These are phyloP conservation scores for Tiliacea citrago DNA, from an alignment of 2,888 invertebrate genomes.

Conservation along the genomic window DNA sequence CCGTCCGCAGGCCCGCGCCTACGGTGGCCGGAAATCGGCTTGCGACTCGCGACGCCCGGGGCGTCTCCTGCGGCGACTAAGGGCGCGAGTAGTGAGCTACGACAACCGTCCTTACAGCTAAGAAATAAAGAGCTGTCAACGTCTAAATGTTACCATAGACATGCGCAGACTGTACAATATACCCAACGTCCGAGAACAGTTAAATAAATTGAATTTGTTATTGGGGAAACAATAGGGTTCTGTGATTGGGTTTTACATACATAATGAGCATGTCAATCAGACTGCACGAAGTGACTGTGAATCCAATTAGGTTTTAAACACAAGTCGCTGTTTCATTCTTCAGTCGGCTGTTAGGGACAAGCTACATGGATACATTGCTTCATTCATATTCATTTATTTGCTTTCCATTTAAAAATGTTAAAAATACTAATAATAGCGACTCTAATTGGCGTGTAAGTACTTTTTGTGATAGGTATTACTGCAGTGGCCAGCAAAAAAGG, in stretches of 20 bases:
- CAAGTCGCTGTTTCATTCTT: constrained; percentile 9
- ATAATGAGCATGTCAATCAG: constrained; percentile 65
- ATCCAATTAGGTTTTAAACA: background rate
- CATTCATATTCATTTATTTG: background rate
- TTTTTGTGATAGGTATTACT: no score
- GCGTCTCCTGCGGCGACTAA: no score
- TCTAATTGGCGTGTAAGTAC: constrained; percentile 50
- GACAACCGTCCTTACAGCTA: background rate
- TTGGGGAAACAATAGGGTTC: constrained; percentile 41
- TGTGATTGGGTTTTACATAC: constrained; percentile 58
- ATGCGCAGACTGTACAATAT: background rate
- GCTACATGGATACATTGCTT: background rate
- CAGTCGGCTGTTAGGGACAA: background rate
- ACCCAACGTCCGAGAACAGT: constrained; percentile 15
- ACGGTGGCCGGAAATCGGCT: no score
- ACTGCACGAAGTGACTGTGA: constrained; percentile 31
- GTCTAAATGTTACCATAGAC: background rate
- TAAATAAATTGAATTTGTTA: constrained; percentile 52
- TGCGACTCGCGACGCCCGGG: no score
- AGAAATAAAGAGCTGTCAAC: background rate
- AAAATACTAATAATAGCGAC: constrained; percentile 41
- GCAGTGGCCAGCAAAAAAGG: no score
- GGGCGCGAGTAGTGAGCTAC: no score
- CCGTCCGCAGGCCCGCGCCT: no score
- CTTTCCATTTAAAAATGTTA: constrained; percentile 38